Evolutionary conservation across 2,113 vertebrate species (phyloP).

Genomic region (Uria aalge): DNA sequence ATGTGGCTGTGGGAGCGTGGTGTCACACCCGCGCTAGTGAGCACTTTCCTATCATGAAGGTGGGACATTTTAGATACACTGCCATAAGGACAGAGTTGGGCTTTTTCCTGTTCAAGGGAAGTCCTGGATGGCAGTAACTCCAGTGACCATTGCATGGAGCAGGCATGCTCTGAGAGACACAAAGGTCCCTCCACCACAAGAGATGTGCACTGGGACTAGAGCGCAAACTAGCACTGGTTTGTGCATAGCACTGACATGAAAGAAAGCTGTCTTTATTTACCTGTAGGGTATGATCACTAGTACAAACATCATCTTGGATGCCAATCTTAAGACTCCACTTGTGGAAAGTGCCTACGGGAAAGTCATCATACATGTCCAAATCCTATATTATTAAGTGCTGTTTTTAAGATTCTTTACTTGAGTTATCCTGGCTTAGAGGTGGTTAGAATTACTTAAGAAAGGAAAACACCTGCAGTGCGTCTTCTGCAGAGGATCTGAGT

Average conservation of each 20-base stretch:
- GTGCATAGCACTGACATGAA: background rate
- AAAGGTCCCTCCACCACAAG: background rate
- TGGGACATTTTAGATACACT: background rate
- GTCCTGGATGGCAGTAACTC: background rate
- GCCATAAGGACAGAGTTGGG: background rate
- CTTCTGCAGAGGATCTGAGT: background rate
- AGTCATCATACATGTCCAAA: background rate
- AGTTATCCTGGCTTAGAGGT: background rate
- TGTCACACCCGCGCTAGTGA: background rate
- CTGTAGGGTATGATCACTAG: background rate
- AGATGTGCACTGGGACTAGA: fast-evolving
- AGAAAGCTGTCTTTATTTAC: background rate
- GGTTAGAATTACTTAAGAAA: background rate
- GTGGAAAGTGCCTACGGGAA: background rate
- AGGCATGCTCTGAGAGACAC: background rate
- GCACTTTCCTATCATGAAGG: background rate
- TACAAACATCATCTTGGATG: background rate
- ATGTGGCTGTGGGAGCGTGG: fast-evolving
- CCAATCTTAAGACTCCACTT: background rate
- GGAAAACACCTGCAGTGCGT: background rate
- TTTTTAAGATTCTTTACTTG: background rate
- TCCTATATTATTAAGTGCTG: background rate
- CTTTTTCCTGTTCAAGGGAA: background rate
- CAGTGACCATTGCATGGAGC: fast-evolving
- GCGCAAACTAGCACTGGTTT: background rate